Percentiles rank a stretch among this genome's conserved stretches.
These are phyloP conservation scores for Mastomys natalensis DNA, from an alignment of 2,113 vertebrate genomes.

Conservation along the genomic window DNA sequence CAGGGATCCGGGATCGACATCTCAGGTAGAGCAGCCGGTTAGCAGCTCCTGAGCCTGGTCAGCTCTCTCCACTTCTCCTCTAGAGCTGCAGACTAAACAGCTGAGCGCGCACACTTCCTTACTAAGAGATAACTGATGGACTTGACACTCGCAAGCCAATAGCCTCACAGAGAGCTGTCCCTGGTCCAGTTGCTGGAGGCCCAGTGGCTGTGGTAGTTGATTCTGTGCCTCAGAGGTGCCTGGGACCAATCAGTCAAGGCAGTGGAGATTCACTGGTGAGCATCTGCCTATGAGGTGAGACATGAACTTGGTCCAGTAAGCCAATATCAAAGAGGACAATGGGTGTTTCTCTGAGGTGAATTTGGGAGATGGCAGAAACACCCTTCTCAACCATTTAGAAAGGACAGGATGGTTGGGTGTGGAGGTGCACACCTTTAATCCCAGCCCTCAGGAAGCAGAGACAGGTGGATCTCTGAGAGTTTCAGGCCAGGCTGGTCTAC, in stretches of 20 bases:
- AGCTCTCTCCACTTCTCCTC: not conserved
- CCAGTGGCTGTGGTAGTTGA: not conserved
- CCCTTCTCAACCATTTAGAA: rapidly evolving
- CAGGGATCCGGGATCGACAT: not conserved
- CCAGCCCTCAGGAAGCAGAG: too few relatives aligned
- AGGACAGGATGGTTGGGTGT: not conserved
- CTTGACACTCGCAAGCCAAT: not conserved
- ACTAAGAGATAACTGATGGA: too few relatives aligned
- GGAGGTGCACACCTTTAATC: too few relatives aligned
- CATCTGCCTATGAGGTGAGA: not conserved
- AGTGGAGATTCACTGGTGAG: not conserved
- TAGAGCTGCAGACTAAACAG: rapidly evolving
- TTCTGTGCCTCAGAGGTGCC: not conserved
- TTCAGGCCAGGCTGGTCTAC: too few relatives aligned
- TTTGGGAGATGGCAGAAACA: rapidly evolving
- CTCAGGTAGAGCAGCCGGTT: rapidly evolving
- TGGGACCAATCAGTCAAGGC: not conserved
- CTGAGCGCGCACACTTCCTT: not conserved
- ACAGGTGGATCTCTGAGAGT: too few relatives aligned
- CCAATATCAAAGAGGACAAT: too few relatives aligned
- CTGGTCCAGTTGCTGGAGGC: not conserved
- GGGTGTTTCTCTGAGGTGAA: not conserved
- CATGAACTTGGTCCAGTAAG: not conserved
- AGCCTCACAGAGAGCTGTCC: not conserved
- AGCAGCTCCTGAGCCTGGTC: too few relatives aligned